Base-by-base conservation (phyloP, 2,888 invertebrate species). In the Eurois occulta region DNA sequence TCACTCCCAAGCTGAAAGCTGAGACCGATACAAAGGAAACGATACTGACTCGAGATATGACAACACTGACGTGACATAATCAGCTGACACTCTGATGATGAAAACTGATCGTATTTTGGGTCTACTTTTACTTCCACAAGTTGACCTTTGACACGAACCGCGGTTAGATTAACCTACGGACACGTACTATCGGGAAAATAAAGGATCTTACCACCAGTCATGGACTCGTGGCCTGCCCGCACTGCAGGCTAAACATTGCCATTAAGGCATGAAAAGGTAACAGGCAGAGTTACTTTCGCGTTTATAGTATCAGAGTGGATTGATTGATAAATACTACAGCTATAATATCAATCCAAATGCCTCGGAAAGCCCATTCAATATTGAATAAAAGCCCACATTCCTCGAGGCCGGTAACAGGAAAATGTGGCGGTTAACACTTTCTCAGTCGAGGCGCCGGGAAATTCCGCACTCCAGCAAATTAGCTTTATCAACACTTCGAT, bases 401-500 rank as follows among this genome's bases (percentile, higher is more conserved):
- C 73, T n/a, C 46, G 24, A 35, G 8, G 41, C n/a, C 38, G 32
- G 65, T 24, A 69, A 75, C 77, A 86, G 85, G 85, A 82, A 81
- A 82, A 85, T 70, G 71, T 72, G 52, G 43, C 74, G 13, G 71
- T n/a, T 52, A 76, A 38, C 67, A 81, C 85, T 83, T 77, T 81
- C 85, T 75, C 80, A 58, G 65, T 2, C 21, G 21, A 35, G 43
- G 58, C 78, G 64, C 16, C 55, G 81, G 87, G 88, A 83, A 86
- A 78, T 78, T 72, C 81, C 86, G 55, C 74, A 71, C 70, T 77
- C 76, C 28, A 58, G 28, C 60, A 72, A 72, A 77, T 77, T 69
- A 67, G 35, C 70, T 65, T 35, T 77, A 80, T 79, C 84, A n/a
- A 24, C 55, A 35, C 32, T 67, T 21, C 24, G 21, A 70, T 62